phyloP scores from a whole-genome alignment of 2,797 vertebrate genomes.

The Mallotus villosus region DNA sequence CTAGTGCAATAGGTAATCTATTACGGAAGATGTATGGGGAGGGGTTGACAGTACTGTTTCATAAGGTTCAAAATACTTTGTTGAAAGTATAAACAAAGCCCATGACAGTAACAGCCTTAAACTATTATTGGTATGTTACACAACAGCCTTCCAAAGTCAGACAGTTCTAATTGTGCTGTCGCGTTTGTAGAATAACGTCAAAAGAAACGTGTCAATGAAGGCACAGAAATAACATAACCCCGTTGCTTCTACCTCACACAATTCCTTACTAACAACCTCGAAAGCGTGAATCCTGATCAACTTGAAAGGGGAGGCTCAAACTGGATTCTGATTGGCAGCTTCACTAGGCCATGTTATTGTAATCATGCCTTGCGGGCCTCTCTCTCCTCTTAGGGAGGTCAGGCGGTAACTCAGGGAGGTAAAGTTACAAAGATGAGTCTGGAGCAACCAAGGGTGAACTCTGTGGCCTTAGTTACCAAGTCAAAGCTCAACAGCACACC shows the following conservation, averaged over 20 bases:
- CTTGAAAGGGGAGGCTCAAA: neutral
- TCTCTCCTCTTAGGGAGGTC: neutral
- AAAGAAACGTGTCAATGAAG: neutral
- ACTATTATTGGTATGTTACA: too few relatives aligned
- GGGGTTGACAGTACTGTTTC: too few relatives aligned
- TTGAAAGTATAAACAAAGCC: too few relatives aligned
- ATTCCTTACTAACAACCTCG: neutral
- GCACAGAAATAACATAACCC: neutral
- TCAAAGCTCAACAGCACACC: too few relatives aligned
- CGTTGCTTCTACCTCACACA: neutral
- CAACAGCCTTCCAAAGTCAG: too few relatives aligned
- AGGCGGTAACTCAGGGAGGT: neutral
- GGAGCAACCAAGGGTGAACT: neutral
- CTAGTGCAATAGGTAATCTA: too few relatives aligned
- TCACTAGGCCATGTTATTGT: neutral
- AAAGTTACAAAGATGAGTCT: neutral
- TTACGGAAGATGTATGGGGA: too few relatives aligned
- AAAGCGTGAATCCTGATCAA: neutral
- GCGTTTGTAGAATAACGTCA: neutral
- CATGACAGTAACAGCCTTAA: too few relatives aligned
- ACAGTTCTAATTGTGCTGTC: too few relatives aligned
- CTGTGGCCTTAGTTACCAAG: neutral
- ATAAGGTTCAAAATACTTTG: too few relatives aligned
- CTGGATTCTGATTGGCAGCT: neutral
- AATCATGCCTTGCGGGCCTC: neutral